Base-by-base conservation (phyloP, 2,797 vertebrate genomes). In the Caiman crocodilus region DNA sequence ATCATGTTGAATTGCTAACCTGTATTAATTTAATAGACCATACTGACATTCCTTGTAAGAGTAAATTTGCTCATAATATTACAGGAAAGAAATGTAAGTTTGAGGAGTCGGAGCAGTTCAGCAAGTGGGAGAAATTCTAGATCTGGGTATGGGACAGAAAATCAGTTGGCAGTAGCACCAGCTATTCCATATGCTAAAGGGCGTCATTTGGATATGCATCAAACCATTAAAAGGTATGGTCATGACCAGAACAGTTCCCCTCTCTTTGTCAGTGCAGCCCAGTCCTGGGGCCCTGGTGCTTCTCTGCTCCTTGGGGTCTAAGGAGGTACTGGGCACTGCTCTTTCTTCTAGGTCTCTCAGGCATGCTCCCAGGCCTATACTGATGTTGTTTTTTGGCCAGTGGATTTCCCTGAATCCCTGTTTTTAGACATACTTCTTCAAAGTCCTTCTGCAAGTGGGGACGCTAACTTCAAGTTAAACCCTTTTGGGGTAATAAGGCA, bases 201-300 rank as follows among this genome's bases (percentile, higher is more conserved):
- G 75, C 15, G 2, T 30, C 76, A 59, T 74, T 90, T 85, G 87
- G 73, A 77, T 73, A 92, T 87, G 87, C 30, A 63, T 65, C 60
- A 71, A 59, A n/a, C 75, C 74, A 91, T 84, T 59, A 93, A 88
- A 95, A 98, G 97, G 97, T 98, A 88, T 56, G 79, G 20, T 58
- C 61, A 76, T 21, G 58, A 6, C 74, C 17, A 55, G 30, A 20
- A 35, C 55, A 79, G 55, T 20, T 64, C 13, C 11, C 20, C n/a
- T 63, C 5, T 1, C 55, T 20, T 26, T 57, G 15, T 67, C 16
- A 0, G 0, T 28, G 7, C 0, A 15, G 32, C 21, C 21, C 1
- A 82, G 32, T 42, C 61, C 65, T 0, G 1, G 60, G 60, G 8
- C 2, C 12, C 4, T 7, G 3, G 18, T 76, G 28, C 26, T 79